Conservation (phyloP, 2,797 vertebrate species). For the Heteromormyrus szaboi region DNA sequence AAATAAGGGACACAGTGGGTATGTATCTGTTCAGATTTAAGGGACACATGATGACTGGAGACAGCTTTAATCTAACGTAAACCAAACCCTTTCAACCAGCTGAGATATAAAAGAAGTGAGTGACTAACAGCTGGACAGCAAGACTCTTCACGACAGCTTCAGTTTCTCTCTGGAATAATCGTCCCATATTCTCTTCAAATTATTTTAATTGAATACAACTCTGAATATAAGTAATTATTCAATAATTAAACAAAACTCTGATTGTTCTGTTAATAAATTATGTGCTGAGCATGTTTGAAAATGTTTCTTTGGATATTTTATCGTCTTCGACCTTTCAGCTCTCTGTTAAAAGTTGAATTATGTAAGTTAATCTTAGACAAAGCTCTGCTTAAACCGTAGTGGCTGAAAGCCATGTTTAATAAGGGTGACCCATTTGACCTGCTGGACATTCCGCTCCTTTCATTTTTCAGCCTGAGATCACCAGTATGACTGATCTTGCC, state of each 20-base stretch:
- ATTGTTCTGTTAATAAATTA: neutral
- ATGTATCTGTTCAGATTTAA: neutral
- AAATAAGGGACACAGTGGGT: neutral
- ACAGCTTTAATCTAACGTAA: neutral
- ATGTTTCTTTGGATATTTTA: neutral
- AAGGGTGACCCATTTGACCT: neutral
- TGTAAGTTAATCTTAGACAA: neutral
- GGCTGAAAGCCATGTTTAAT: neutral
- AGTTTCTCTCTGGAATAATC: neutral
- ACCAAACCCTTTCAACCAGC: neutral
- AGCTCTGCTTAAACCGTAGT: neutral
- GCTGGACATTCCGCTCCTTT: neutral
- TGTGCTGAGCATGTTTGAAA: neutral
- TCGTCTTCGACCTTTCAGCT: neutral
- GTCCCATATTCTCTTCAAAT: neutral
- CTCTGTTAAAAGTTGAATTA: neutral
- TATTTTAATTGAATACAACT: neutral
- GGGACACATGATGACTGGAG: neutral
- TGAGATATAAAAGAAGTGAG: neutral
- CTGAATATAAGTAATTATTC: neutral
- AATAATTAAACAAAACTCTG: neutral
- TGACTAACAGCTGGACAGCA: neutral
- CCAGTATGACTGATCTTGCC: neutral
- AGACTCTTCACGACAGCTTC: neutral
- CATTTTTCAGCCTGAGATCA: neutral